Conservation (phyloP, 2,888 invertebrate genomes). For the Volucella inanis region DNA sequence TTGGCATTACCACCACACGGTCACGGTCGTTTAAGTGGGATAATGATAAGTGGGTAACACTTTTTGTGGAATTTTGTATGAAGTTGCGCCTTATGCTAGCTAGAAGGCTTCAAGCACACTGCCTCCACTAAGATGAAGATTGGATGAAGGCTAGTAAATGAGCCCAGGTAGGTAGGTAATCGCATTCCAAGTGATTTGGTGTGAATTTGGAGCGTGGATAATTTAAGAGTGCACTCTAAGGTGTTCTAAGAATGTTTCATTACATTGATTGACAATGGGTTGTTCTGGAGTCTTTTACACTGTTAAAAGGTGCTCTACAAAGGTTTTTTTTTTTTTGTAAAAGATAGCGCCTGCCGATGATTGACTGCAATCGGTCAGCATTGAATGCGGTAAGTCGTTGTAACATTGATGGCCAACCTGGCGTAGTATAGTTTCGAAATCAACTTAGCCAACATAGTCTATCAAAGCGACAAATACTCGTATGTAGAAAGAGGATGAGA, state of each 20-base stretch:
- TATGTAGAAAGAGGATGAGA: no score
- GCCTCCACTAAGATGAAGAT: slow-evolving; percentile 32
- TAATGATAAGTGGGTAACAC: slow-evolving; percentile 73
- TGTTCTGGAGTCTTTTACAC: neutral
- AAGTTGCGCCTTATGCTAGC: slow-evolving; percentile 60
- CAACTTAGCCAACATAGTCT: no score
- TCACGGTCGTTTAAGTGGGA: slow-evolving; percentile 72
- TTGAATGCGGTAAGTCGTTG: no score
- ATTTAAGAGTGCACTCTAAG: slow-evolving; percentile 49
- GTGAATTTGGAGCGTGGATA: slow-evolving; percentile 70
- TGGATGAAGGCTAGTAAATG: slow-evolving; percentile 1
- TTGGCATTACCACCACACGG: slow-evolving; percentile 44
- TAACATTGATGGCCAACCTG: no score
- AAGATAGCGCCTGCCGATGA: neutral
- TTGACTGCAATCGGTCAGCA: neutral
- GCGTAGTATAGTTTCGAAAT: no score
- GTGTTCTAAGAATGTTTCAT: slow-evolving; percentile 43
- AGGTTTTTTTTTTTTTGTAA: no score
- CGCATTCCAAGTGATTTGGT: slow-evolving; percentile 59
- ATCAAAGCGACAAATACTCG: no score
- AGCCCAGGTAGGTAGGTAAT: neutral
- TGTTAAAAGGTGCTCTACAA: neutral
- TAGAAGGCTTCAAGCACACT: slow-evolving; percentile 18
- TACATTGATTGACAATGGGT: slow-evolving; percentile 48
- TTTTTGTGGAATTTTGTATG: slow-evolving; percentile 62